Evolutionary conservation across 35 echinoderm and acorn worm species (phyloP).

Genomic region (Strongylocentrotus purpuratus): DNA sequence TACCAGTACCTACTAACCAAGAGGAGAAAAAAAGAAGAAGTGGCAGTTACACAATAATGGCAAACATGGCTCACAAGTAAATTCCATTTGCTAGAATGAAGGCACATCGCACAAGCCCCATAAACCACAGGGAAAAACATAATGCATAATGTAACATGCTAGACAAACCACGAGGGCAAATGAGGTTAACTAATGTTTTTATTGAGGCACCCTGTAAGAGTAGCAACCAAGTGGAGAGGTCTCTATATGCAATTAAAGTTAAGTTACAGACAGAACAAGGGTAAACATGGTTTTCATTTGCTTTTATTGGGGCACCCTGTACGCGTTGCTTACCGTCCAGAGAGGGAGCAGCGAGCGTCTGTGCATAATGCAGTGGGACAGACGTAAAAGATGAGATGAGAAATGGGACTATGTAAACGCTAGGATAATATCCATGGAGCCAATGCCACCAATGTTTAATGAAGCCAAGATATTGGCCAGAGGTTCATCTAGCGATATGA

Average conservation of each 20-base stretch:
- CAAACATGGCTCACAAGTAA: too few relatives aligned
- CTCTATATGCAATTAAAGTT: too few relatives aligned
- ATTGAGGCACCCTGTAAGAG: background rate
- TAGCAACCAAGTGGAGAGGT: background rate
- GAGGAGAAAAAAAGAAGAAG: too few relatives aligned
- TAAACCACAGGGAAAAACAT: too few relatives aligned
- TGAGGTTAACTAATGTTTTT: background rate
- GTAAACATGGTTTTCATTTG: too few relatives aligned
- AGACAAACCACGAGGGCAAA: too few relatives aligned
- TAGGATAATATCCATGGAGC: background rate
- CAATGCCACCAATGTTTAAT: background rate
- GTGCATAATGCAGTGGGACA: background rate
- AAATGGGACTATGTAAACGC: constrained; percentile 3
- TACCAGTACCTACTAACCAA: background rate
- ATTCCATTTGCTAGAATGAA: too few relatives aligned
- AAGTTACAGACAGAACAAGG: too few relatives aligned
- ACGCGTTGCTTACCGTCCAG: background rate
- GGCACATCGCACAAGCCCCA: too few relatives aligned
- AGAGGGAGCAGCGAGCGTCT: background rate
- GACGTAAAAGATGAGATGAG: background rate
- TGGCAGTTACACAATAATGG: too few relatives aligned
- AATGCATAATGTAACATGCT: too few relatives aligned
- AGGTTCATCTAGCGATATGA: background rate
- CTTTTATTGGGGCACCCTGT: background rate
- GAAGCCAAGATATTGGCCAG: background rate